Evolutionary conservation across 2,888 invertebrate genomes (phyloP).

Genomic region (Troilus luridus): DNA sequence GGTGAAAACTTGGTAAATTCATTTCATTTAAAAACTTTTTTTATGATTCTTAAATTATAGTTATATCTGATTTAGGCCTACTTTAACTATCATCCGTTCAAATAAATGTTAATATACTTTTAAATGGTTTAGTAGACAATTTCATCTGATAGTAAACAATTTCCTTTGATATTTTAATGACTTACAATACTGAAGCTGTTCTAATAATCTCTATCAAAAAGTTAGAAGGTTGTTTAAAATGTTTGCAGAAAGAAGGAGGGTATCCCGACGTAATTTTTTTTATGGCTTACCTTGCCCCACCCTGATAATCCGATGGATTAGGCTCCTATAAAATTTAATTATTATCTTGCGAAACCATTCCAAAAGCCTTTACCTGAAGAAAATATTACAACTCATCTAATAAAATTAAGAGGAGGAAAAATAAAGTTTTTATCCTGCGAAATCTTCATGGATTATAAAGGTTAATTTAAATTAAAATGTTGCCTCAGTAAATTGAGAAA

Average conservation of each 20-base stretch:
- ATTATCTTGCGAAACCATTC: background rate
- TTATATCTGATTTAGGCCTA: too few relatives aligned
- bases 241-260: background rate
- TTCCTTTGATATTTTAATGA: background rate
- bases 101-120: too few relatives aligned
- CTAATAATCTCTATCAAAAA: background rate
- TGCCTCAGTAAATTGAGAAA: conserved; percentile 35
- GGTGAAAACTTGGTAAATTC: too few relatives aligned
- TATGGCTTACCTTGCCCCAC: background rate
- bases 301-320: background rate
- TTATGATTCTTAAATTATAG: too few relatives aligned
- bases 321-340: background rate
- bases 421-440: conserved; percentile 16
- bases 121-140: too few relatives aligned
- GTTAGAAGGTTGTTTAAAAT: background rate
- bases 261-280: background rate
- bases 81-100: too few relatives aligned
- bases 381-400: conserved; percentile 20
- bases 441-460: background rate
- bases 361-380: background rate
- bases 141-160: too few relatives aligned
- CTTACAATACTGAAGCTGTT: background rate
- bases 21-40: too few relatives aligned
- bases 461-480: background rate
- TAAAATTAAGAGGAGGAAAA: conserved; percentile 30